Evolutionary conservation across 2,113 vertebrate species (phyloP).

Genomic region (Brienomyrus brachyistius): DNA sequence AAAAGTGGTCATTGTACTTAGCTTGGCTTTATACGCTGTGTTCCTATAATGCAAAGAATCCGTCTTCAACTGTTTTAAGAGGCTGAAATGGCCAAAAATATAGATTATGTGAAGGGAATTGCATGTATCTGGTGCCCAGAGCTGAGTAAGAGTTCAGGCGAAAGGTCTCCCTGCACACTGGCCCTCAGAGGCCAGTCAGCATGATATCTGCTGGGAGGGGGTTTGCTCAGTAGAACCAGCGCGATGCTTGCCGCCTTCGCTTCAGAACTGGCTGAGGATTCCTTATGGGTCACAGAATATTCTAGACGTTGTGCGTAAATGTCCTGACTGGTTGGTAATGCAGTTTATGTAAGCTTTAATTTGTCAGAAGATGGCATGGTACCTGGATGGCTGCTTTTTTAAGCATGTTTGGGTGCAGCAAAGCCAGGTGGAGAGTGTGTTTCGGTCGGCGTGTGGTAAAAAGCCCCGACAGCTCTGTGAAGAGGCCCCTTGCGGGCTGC

Average conservation of each 20-base stretch:
- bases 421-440: not conserved
- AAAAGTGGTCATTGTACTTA: not conserved
- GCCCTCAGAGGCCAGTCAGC: not conserved
- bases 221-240: not conserved
- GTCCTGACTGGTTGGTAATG: not conserved
- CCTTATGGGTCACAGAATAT: not conserved
- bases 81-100: not conserved
- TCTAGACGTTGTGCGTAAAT: not conserved
- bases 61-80: not conserved
- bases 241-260: not conserved
- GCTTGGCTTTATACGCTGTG: not conserved
- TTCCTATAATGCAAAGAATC: not conserved
- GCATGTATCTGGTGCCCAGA: not conserved
- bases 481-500: not conserved
- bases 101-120: not conserved
- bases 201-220: not conserved
- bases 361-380: not conserved
- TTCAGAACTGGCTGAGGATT: not conserved
- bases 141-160: not conserved
- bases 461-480: not conserved
- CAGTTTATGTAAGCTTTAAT: not conserved
- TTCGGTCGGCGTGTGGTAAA: not conserved
- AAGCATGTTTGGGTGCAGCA: not conserved
- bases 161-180: not conserved
- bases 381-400: not conserved